A percentile compares a stretch with the other conserved stretches of the same genome.
Evolutionary conservation across 2,888 invertebrate species (phyloP).

Genomic region (Auanema freiburgensis): DNA sequence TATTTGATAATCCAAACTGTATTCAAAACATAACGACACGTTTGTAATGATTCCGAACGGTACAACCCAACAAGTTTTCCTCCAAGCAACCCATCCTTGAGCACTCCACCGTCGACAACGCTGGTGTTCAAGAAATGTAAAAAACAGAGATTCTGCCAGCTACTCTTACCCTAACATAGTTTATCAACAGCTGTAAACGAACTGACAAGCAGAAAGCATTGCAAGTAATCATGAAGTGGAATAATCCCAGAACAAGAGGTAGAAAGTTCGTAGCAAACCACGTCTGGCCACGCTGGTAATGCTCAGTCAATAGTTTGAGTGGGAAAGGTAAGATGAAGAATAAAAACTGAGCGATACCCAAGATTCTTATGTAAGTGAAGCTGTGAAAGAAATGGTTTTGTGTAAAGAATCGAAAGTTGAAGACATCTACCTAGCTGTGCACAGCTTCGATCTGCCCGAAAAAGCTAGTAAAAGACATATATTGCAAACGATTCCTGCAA

Average conservation of each 20-base stretch:
- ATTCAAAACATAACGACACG: conserved; percentile 43
- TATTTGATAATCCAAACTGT: conserved; percentile 38
- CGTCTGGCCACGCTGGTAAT: conserved; percentile 43
- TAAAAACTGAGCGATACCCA: conserved; percentile 40
- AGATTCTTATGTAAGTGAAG: conserved; percentile 45
- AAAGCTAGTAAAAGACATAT: conserved; percentile 30
- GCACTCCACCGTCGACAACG: conserved; percentile 47
- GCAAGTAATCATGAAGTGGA: conserved; percentile 41
- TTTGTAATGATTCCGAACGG: conserved; percentile 48
- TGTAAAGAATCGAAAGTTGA: neutral
- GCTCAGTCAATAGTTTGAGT: conserved; percentile 41
- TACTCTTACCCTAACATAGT: conserved; percentile 39
- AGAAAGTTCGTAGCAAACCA: conserved; percentile 45
- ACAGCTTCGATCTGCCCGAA: conserved; percentile 37
- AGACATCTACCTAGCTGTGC: conserved; percentile 30
- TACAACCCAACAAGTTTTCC: conserved; percentile 44
- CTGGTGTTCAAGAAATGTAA: conserved; percentile 15
- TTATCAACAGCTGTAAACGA: conserved; percentile 33
- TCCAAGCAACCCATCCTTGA: conserved; percentile 45
- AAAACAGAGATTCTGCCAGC: neutral
- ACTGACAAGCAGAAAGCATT: conserved; percentile 36
- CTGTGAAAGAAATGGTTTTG: conserved; percentile 17
- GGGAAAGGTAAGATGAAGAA: conserved; percentile 49
- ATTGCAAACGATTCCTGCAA: conserved; percentile 31
- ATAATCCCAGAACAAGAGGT: conserved; percentile 35